Conservation (phyloP, 53 echinoderm and acorn worm genomes). For the Crossaster papposus region DNA sequence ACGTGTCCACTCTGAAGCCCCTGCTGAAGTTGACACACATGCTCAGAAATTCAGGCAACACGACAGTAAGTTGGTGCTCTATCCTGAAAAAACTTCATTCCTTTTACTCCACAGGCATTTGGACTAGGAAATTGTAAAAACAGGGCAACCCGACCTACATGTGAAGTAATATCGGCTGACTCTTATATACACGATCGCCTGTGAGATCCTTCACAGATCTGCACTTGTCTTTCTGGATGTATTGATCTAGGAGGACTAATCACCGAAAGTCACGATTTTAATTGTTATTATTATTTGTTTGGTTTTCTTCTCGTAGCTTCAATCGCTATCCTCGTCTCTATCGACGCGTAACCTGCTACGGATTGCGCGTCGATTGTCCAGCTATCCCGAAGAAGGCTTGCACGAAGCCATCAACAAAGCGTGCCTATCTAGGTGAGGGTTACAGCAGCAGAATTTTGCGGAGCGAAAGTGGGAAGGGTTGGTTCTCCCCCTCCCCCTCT, state of each 20-base stretch:
- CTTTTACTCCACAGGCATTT: no score
- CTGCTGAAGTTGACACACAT: constrained; percentile 87
- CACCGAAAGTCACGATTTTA: background rate
- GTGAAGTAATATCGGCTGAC: no score
- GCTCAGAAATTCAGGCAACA: constrained; percentile 76
- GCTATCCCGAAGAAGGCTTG: constrained; percentile 79
- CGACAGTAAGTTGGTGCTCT: constrained; percentile 73
- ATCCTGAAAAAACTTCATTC: no score
- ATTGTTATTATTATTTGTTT: background rate
- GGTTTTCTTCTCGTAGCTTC: constrained; percentile 61
- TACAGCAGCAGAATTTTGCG: no score
- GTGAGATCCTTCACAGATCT: no score
- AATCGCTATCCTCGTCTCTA: constrained; percentile 85
- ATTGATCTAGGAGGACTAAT: no score
- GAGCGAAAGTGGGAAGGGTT: no score
- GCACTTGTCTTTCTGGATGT: no score
- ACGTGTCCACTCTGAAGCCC: constrained; percentile 71
- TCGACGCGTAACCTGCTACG: constrained; percentile 93
- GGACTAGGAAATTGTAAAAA: no score
- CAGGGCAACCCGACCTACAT: no score
- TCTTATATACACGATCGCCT: no score
- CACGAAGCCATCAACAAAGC: constrained; percentile 94
- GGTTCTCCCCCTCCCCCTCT: no score
- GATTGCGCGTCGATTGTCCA: constrained; percentile 82
- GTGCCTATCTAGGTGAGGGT: constrained; percentile 87